Base-by-base conservation (phyloP, 2,888 invertebrate genomes). In the Heteropelma amictum region DNA sequence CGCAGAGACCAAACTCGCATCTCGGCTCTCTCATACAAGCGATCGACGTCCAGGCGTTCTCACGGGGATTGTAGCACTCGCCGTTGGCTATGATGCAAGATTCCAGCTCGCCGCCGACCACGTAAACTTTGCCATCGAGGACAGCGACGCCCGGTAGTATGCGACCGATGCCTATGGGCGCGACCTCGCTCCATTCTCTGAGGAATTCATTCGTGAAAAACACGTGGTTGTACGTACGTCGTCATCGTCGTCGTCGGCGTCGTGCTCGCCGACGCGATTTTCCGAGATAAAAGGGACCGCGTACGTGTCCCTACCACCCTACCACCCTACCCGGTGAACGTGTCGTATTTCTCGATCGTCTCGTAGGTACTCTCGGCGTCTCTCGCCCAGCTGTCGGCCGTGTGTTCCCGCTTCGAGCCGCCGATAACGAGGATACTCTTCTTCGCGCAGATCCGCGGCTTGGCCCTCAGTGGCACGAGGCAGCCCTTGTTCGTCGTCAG, bases 91-190 rank as follows among this genome's bases (percentile, higher is more conserved):
- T 91, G 83, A 97, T 97, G 86, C 96, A 94, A 47, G 96, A 95
- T 77, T 96, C 97, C 79, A 96, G 93, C 88, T 97, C 98, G 4
- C 97, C 98, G 14, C 97, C 98, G 1, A 97, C 95, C 0, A 96
- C 97, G 89, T 95, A 98, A 70, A 98, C 95, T 79, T 95, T 93
- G 0, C 97, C 96, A 83, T 95, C 94, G 38, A 97, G 86, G 6
- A 95, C 92, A 0, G 96, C 95, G 3, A 95, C 95, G 10, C 97
- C 97, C 0, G 97, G 97, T 80, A 97, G 92, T 82, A 97, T 96
- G 61, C 97, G 92, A 2, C 96, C 95, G 80, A 96, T 94, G 61
- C 93, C 93, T 93, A 97, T 95, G 1, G 96, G 93, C 1, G 94
- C 92, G 0, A 95, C 92, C 85, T 94, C 93, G 77, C 93, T 93